These are phyloP conservation scores for Acanthis flammea DNA, from an alignment of 2,797 vertebrate species.

Conservation along the genomic window DNA sequence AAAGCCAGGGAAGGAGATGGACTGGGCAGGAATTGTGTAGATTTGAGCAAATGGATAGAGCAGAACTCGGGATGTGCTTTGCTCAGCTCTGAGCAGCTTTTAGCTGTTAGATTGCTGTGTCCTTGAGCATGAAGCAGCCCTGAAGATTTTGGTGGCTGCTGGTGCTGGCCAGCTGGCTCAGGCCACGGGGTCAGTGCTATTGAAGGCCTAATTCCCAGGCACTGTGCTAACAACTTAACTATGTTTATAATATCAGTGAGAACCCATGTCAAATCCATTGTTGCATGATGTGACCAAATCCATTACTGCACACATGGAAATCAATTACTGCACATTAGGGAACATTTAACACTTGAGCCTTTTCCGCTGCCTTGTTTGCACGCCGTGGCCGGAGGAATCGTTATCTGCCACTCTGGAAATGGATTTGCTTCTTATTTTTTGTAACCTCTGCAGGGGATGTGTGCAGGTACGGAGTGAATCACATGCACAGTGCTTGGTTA, in stretches of 20 bases:
- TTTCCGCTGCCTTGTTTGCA: slow-evolving; percentile 46
- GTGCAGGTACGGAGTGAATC: rapidly evolving
- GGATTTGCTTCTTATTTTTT: neutral
- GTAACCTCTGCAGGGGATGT: neutral
- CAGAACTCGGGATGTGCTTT: rapidly evolving
- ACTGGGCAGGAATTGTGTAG: rapidly evolving
- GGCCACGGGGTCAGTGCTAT: neutral
- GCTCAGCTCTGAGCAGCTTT: rapidly evolving
- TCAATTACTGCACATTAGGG: slow-evolving; percentile 69
- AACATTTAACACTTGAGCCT: slow-evolving; percentile 62
- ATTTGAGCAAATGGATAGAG: neutral
- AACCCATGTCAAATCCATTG: slow-evolving; percentile 68
- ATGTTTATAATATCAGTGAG: slow-evolving; percentile 49
- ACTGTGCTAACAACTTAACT: slow-evolving; percentile 4
- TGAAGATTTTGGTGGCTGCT: neutral
- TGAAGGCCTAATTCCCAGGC: neutral
- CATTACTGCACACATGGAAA: slow-evolving; percentile 64
- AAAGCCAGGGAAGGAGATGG: neutral
- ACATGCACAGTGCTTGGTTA: rapidly evolving
- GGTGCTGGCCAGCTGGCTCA: neutral
- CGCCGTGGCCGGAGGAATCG: neutral
- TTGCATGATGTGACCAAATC: slow-evolving; percentile 44
- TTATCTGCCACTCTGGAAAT: slow-evolving; percentile 30
- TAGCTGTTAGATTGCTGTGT: neutral
- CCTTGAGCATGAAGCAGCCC: neutral